Evolutionary conservation across 1,140 invertebrate species (phyloP), one percentile per base, ranked within the genome.

Genomic region (Zelostemma sp.): DNA sequence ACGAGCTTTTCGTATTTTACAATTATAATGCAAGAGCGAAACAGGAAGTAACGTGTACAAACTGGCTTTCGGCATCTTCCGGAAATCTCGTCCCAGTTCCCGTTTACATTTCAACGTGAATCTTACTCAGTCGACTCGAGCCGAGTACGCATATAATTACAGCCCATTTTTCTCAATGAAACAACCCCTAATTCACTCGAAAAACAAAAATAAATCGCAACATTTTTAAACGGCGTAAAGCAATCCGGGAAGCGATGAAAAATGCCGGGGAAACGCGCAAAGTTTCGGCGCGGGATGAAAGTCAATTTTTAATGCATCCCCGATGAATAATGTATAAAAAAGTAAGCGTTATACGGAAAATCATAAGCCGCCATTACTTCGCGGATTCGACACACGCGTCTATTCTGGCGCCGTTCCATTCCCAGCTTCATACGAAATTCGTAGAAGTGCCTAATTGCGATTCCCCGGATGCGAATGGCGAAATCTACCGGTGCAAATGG

Each of bases 401-500:
- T 1, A 19, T 46, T 19, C 40, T 56, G 68, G 57, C 68, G 21
- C 28, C 25, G 38, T 53, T 66, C 48, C 56, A 59, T 58, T 11
- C 3, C 25, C 17, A 48, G 40, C n/a, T 28, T 48, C 28, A n/a
- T 46, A 56, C 51, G 50, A 50, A 59, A 64, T 60, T 50, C 68
- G 57, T 57, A 46, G 46, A 61, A 65, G 33, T 19, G 25, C 47
- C 56, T 64, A 64, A 69, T 65, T 70, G 61, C 56, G 60, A 61
- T 63, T 58, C 60, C 59, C 45, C 41, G 43, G 51, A n/a, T n/a
- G 21, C 31, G 41, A 47, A 56, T 17, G 41, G 33, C 43, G 19
- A 16, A 43, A 15, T 19, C 17, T 25, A 14, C 4, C 18, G 38
- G 50, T 15, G 40, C 9, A 28, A 31, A 48, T 35, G 15, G 12